A percentile compares a stretch with the other conserved stretches of the same genome.
These are phyloP conservation scores for Agrilus cyanescens DNA, from an alignment of 2,888 invertebrate genomes.

Conservation along the genomic window DNA sequence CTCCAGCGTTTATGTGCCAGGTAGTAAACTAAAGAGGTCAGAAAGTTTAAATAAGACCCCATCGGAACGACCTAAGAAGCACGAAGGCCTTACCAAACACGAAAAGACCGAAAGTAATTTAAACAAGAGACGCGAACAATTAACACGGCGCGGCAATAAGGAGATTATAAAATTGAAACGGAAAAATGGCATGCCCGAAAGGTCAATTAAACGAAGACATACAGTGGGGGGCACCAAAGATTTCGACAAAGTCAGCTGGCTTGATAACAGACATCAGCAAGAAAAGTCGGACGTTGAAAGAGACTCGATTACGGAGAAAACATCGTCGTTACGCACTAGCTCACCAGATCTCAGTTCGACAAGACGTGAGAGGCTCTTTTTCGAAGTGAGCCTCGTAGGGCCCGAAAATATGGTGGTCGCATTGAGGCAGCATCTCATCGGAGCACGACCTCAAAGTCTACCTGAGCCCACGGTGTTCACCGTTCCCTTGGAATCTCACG, in stretches of 20 bases:
- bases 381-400: constrained; percentile 41
- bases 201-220: constrained; percentile 78
- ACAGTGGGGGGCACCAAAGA: constrained; percentile 92
- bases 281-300: constrained; percentile 31
- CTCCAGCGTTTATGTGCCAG: constrained; percentile 28
- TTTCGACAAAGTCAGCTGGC: constrained; percentile 52
- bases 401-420: constrained; percentile 42
- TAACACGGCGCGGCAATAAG: constrained; percentile 35
- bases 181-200: constrained; percentile 67
- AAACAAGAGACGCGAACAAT: constrained; percentile 54
- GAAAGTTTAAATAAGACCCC: constrained; percentile 47
- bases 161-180: constrained; percentile 55
- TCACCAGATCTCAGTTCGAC: constrained; percentile 46
- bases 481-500: constrained; percentile 47
- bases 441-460: constrained; percentile 40
- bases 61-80: constrained; percentile 42
- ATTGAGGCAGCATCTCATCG: constrained; percentile 36
- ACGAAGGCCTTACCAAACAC: constrained; percentile 54
- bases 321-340: constrained; percentile 44
- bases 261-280: constrained; percentile 41
- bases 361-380: constrained; percentile 35
- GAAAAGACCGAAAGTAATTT: constrained; percentile 72
- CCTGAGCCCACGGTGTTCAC: constrained; percentile 42
- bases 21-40: constrained; percentile 44
- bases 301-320: constrained; percentile 35